phyloP scores from a whole-genome alignment of 2,888 invertebrate genomes.

The Incurvaria masculella region DNA sequence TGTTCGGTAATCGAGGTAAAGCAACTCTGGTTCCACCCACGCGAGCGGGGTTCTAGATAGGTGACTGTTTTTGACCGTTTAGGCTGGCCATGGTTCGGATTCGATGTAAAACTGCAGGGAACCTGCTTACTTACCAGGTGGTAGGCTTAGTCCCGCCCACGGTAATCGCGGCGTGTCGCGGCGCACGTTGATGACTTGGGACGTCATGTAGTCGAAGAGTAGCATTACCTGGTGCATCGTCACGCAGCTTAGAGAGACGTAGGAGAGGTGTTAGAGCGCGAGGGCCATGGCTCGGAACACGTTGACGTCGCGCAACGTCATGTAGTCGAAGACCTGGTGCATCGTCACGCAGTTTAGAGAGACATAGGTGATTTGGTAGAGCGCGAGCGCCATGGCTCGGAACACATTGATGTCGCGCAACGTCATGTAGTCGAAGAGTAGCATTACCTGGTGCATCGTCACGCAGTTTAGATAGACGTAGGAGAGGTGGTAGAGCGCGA shows the following conservation, averaged over 20 bases:
- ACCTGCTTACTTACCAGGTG: too few species aligned
- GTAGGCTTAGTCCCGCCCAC: too few species aligned
- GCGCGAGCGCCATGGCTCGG: constrained; percentile 83
- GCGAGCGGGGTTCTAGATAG: too few species aligned
- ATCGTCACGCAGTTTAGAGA: constrained; percentile 93
- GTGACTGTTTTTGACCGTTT: too few species aligned
- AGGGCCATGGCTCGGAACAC: constrained; percentile 88
- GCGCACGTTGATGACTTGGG: constrained; percentile 75
- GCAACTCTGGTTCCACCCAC: too few species aligned
- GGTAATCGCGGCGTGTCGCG: constrained; percentile 86
- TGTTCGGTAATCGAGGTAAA: too few species aligned
- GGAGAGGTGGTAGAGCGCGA: constrained; percentile 86
- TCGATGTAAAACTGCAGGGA: too few species aligned
- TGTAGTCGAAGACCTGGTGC: constrained; percentile 87
- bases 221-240: constrained; percentile 88
- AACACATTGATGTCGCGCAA: constrained; percentile 78
- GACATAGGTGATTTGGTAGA: constrained; percentile 87
- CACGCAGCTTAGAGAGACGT: constrained; percentile 90
- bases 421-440: too few species aligned
- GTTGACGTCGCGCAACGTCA: constrained; percentile 73
- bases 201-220: constrained; percentile 89
- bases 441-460: constrained; percentile 84
- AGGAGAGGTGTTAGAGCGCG: constrained; percentile 85
- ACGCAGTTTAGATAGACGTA: constrained; percentile 91
- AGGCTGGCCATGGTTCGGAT: too few species aligned